Percentiles rank a stretch among this genome's conserved stretches.
phyloP scores from a whole-genome alignment of 2,113 vertebrate species.

The Pipra filicauda region DNA sequence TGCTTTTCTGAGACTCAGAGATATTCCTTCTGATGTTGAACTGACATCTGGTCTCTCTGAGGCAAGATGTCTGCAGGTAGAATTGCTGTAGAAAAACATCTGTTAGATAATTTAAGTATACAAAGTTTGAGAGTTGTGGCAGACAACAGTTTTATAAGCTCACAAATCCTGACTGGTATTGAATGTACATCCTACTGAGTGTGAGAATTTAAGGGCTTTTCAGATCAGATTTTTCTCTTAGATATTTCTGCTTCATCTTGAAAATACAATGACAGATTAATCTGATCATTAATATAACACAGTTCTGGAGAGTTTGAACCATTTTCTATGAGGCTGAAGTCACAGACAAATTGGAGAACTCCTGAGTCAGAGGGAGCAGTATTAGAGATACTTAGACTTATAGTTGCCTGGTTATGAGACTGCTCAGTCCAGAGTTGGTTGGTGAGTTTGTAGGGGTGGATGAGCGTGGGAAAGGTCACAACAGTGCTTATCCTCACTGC shows the following conservation, averaged over 20 bases:
- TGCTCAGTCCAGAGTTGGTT: neutral
- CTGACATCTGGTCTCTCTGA: constrained; percentile 36
- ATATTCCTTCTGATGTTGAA: constrained; percentile 43
- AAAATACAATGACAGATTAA: neutral
- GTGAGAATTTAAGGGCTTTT: neutral
- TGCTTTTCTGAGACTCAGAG: constrained; percentile 29
- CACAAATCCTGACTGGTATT: neutral
- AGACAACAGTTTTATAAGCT: neutral
- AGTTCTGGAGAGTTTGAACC: neutral
- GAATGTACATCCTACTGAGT: neutral
- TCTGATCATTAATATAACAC: neutral
- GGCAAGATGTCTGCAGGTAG: constrained; percentile 44
- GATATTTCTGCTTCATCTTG: neutral
- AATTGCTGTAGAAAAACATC: constrained; percentile 24
- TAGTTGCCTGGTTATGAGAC: neutral
- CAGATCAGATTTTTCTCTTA: neutral
- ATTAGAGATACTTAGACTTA: neutral
- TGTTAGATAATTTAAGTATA: constrained; percentile 4
- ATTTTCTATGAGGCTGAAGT: neutral
- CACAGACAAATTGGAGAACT: neutral
- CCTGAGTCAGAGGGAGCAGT: neutral
- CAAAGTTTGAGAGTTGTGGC: neutral
- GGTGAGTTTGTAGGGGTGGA: neutral
- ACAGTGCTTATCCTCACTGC: neutral
- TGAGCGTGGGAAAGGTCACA: constrained; percentile 10